Percentiles rank a stretch among this genome's conserved stretches.
Evolutionary conservation across 2,797 vertebrate species (phyloP).

Genomic region (Philypnodon macrostomus): DNA sequence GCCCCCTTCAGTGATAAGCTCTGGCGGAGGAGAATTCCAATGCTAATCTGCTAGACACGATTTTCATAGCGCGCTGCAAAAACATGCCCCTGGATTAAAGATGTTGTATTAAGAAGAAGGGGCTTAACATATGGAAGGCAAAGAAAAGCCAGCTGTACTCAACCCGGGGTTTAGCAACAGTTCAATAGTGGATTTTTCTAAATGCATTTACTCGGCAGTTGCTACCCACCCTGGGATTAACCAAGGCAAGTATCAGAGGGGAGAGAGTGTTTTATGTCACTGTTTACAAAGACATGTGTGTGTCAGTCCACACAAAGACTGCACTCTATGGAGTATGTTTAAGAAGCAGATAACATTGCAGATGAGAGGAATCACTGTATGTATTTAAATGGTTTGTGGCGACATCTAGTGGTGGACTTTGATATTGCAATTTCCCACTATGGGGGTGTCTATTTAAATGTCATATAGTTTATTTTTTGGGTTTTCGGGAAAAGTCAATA

Average conservation of each 20-base stretch:
- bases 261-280: constrained; percentile 15
- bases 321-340: background rate
- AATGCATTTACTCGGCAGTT: constrained; percentile 47
- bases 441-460: no score
- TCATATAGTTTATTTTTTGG: no score
- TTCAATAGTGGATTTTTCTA: constrained; percentile 54
- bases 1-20: constrained; percentile 69
- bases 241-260: constrained; percentile 26
- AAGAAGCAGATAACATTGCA: background rate
- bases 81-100: constrained; percentile 77
- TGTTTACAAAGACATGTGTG: constrained; percentile 22
- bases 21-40: constrained; percentile 46
- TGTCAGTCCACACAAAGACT: background rate
- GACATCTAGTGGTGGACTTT: no score
- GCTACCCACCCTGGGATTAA: constrained; percentile 48
- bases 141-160: constrained; percentile 60
- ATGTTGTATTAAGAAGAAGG: constrained; percentile 74
- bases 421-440: no score
- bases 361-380: background rate
- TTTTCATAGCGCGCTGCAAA: constrained; percentile 72
- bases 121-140: constrained; percentile 65
- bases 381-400: no score
- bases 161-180: constrained; percentile 59
- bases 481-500: no score
- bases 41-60: constrained; percentile 78